Evolutionary conservation across 2,797 vertebrate species (phyloP).

Genomic region (Catostomus latipinnis): DNA sequence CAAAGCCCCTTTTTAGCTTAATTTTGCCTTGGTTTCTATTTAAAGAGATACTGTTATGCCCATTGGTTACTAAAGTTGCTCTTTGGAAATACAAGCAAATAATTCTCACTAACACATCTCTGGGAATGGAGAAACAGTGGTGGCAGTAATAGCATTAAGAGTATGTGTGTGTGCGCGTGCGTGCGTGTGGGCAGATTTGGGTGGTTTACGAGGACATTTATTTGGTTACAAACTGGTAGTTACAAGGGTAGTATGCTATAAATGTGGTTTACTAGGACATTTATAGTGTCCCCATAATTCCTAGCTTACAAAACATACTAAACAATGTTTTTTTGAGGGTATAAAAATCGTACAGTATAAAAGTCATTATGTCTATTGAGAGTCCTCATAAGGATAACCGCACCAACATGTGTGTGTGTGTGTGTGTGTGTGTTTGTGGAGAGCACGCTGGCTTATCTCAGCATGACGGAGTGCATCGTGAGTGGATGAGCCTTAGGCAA

Average conservation of each 20-base stretch:
- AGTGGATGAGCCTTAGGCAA: conserved; percentile 65
- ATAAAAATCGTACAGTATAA: no score
- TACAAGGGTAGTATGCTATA: no score
- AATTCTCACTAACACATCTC: background rate
- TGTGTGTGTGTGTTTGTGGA: background rate
- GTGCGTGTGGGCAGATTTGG: no score
- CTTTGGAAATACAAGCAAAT: background rate
- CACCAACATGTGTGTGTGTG: background rate
- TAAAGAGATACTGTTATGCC: background rate
- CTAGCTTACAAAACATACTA: no score
- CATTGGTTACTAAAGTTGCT: background rate
- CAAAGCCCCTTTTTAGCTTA: background rate
- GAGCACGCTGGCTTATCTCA: background rate
- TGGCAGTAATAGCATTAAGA: background rate
- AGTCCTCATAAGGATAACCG: no score
- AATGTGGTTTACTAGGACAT: no score
- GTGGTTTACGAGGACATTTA: no score
- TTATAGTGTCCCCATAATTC: no score
- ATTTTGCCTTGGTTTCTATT: background rate
- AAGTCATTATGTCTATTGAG: no score
- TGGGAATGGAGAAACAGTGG: background rate
- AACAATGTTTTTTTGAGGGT: no score
- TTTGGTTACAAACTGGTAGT: no score
- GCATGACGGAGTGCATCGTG: background rate
- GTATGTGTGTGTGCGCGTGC: no score